phyloP scores from a whole-genome alignment of 2,888 invertebrate genomes.

The Bruchidius siliquastri region DNA sequence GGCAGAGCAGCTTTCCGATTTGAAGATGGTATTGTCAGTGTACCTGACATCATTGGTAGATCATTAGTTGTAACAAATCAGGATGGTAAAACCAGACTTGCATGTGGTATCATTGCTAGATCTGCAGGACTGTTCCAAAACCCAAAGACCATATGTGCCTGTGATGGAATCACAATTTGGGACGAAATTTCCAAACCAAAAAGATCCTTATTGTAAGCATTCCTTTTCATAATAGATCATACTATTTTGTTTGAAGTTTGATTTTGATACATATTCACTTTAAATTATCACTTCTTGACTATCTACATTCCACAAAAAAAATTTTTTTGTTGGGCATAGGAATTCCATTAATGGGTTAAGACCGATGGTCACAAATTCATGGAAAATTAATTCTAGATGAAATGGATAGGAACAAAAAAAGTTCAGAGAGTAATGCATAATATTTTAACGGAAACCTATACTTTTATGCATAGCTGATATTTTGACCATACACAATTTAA shows the following conservation, averaged over 20 bases:
- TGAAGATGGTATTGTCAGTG: constrained; percentile 57
- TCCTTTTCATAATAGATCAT: not conserved
- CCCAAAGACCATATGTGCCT: constrained; percentile 81
- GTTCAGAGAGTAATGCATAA: no score
- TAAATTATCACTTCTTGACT: no score
- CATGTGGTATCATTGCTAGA: constrained; percentile 84
- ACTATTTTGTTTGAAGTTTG: not conserved
- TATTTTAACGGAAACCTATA: no score
- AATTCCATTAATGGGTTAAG: no score
- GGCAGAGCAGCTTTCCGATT: constrained; percentile 65
- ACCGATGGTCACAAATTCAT: no score
- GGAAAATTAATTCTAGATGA: no score
- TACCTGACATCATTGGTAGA: constrained; percentile 72
- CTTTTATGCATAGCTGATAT: no score
- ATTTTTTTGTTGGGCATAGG: no score
- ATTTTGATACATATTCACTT: not conserved
- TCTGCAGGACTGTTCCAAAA: constrained; percentile 85
- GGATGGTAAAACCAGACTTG: constrained; percentile 34
- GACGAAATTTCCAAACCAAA: constrained; percentile 57
- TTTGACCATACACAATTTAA: no score
- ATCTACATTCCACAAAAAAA: no score
- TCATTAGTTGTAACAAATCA: constrained; percentile 67
- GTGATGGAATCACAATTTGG: constrained; percentile 87
- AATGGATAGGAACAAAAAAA: no score
- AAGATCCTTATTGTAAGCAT: constrained; percentile 19